These are phyloP conservation scores for Idaea aversata DNA, from an alignment of 2,888 invertebrate species.

Conservation along the genomic window DNA sequence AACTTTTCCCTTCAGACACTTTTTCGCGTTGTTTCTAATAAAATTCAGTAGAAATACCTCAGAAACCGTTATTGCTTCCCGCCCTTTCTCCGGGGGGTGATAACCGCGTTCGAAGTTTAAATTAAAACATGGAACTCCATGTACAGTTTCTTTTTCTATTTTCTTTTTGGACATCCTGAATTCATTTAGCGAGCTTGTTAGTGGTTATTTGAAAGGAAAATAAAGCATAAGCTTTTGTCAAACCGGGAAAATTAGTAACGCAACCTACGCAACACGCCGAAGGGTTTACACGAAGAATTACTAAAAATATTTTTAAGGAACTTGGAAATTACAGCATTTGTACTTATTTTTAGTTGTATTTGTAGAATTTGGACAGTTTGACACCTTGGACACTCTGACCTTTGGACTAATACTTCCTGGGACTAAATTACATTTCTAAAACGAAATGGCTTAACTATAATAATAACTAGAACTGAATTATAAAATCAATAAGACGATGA, in stretches of 20 bases:
- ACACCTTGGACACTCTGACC: too few relatives aligned
- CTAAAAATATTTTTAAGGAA: background rate
- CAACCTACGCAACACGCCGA: background rate
- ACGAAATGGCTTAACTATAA: too few relatives aligned
- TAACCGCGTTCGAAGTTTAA: conserved; percentile 32
- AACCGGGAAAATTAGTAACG: background rate
- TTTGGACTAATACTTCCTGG: too few relatives aligned
- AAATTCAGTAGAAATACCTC: conserved; percentile 23
- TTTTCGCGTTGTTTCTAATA: conserved; percentile 11
- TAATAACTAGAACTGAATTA: too few relatives aligned
- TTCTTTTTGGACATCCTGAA: conserved; percentile 24
- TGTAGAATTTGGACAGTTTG: too few relatives aligned
- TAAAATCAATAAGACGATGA: too few relatives aligned
- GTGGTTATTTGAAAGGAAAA: conserved; percentile 17
- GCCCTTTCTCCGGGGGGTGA: conserved; percentile 22
- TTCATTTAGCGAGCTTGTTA: conserved; percentile 23
- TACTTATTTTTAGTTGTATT: too few relatives aligned
- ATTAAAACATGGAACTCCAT: conserved; percentile 31
- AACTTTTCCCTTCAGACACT: background rate
- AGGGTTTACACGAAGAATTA: background rate
- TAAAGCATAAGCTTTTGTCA: conserved; percentile 6
- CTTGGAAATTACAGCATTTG: too few relatives aligned
- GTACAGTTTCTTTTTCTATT: conserved; percentile 24
- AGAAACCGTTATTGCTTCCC: conserved; percentile 19
- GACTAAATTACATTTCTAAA: too few relatives aligned